Percentiles rank a stretch among this genome's conserved stretches.
phyloP scores from a whole-genome alignment of 2,888 invertebrate species.

The Clanis bilineata region DNA sequence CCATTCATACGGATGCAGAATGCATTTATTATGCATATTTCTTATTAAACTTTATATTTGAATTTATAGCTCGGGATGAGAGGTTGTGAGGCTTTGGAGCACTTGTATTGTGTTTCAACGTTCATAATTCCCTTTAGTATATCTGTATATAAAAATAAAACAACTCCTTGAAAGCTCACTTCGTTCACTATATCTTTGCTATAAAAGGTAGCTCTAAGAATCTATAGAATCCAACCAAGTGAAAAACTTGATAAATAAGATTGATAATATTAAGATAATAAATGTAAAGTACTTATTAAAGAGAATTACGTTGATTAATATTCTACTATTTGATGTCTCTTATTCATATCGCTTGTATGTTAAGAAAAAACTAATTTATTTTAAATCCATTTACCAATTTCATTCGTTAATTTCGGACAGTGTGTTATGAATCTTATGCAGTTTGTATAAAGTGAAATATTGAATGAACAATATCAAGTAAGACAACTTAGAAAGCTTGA shows the following conservation, averaged over 20 bases:
- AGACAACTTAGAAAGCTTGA: not conserved
- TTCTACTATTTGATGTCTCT: too few relatives aligned
- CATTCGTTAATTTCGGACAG: conserved; percentile 20
- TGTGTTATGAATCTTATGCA: not conserved
- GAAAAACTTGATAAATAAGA: too few relatives aligned
- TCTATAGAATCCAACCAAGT: too few relatives aligned
- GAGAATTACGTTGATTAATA: too few relatives aligned
- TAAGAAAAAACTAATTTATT: conserved; percentile 45
- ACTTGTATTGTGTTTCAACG: not conserved
- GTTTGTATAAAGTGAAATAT: not conserved
- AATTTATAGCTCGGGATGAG: not conserved
- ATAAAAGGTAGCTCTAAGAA: too few relatives aligned
- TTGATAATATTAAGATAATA: too few relatives aligned
- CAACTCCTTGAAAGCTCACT: too few relatives aligned
- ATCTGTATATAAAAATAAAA: too few relatives aligned
- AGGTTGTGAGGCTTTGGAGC: not conserved
- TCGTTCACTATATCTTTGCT: too few relatives aligned
- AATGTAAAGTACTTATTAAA: too few relatives aligned
- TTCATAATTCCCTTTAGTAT: not conserved
- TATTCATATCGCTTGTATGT: conserved; percentile 32
- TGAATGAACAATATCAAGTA: not conserved
- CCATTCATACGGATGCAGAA: conserved; percentile 4
- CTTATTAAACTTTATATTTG: conserved; percentile 3
- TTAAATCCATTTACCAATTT: conserved; percentile 46
- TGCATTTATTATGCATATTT: conserved; percentile 5